Conservation (phyloP, 2,113 vertebrate species). For the Nothobranchius kuhntae region DNA sequence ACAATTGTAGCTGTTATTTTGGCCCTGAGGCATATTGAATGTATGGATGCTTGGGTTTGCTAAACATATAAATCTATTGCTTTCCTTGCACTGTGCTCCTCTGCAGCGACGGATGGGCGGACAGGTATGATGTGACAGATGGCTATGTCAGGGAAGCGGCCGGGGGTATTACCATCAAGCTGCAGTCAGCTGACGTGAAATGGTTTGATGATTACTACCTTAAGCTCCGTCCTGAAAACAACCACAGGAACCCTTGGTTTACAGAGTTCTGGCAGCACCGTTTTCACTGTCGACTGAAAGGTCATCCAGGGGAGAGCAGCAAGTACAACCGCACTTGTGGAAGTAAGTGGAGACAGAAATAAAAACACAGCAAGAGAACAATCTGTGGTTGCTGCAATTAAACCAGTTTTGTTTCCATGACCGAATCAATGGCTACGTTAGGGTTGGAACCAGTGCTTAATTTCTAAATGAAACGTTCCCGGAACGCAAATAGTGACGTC, state of each 20-base stretch:
- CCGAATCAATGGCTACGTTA: no score
- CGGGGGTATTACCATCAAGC: conserved; percentile 97
- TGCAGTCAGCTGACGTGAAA: conserved; percentile 96
- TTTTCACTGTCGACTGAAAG: conserved; percentile 93
- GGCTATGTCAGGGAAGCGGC: conserved; percentile 92
- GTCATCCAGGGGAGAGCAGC: conserved; percentile 89
- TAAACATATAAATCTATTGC: not conserved
- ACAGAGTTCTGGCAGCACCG: conserved; percentile 97
- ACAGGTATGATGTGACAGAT: conserved; percentile 96
- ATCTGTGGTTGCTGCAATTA: not conserved
- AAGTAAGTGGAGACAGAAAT: conserved; percentile 81
- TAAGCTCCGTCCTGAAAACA: conserved; percentile 92
- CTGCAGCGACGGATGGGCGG: conserved; percentile 95
- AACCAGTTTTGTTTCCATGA: not conserved
- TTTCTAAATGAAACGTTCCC: no score
- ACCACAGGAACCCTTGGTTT: conserved; percentile 96
- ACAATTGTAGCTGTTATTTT: not conserved
- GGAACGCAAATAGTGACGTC: no score
- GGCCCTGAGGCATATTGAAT: not conserved
- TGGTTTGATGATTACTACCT: conserved; percentile 99
- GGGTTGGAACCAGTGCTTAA: no score
- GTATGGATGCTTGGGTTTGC: not conserved
- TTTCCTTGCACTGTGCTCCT: conserved; percentile 40
- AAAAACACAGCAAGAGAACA: not conserved
- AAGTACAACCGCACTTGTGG: conserved; percentile 95